A percentile compares a stretch with the other conserved stretches of the same genome.
phyloP scores from a whole-genome alignment of 2,888 invertebrate species.

The Tiliacea aurago region DNA sequence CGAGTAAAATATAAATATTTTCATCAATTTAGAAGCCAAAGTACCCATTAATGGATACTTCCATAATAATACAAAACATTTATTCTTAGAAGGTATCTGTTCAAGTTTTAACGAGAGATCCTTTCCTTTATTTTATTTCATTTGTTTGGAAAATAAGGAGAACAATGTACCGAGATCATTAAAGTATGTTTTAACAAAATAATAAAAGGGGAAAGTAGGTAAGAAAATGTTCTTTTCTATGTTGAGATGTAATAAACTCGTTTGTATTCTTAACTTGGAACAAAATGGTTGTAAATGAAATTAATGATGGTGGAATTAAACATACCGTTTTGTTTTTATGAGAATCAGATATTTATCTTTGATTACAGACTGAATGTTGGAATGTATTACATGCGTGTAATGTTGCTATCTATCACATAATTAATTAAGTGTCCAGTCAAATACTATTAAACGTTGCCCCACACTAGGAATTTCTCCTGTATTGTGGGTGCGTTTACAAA shows the following conservation, averaged over 20 bases:
- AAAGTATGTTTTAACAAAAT: slow-evolving; percentile 55
- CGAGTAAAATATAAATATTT: neutral
- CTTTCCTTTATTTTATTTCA: slow-evolving; percentile 40
- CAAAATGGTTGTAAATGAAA: slow-evolving; percentile 9
- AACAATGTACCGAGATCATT: slow-evolving; percentile 54
- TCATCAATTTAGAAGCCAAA: slow-evolving; percentile 20
- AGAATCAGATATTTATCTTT: neutral
- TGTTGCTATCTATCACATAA: too few species aligned
- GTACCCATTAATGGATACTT: slow-evolving; percentile 25
- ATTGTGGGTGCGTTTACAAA: too few species aligned
- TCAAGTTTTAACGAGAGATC: slow-evolving; percentile 55
- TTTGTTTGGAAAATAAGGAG: slow-evolving; percentile 56
- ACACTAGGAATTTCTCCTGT: too few species aligned
- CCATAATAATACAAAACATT: slow-evolving; percentile 23
- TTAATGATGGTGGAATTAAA: slow-evolving; percentile 12
- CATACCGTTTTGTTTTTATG: neutral
- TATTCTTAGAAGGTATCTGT: slow-evolving; percentile 42
- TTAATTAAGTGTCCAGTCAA: too few species aligned
- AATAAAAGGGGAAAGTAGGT: slow-evolving; percentile 43
- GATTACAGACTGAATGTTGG: neutral
- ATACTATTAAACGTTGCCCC: too few species aligned
- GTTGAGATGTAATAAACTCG: slow-evolving; percentile 33
- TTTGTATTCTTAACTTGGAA: slow-evolving; percentile 33
- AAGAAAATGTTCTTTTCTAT: slow-evolving; percentile 15
- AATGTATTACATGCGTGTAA: too few species aligned